phyloP scores from a whole-genome alignment of 2,888 invertebrate species.

The Esperia sulphurella region DNA sequence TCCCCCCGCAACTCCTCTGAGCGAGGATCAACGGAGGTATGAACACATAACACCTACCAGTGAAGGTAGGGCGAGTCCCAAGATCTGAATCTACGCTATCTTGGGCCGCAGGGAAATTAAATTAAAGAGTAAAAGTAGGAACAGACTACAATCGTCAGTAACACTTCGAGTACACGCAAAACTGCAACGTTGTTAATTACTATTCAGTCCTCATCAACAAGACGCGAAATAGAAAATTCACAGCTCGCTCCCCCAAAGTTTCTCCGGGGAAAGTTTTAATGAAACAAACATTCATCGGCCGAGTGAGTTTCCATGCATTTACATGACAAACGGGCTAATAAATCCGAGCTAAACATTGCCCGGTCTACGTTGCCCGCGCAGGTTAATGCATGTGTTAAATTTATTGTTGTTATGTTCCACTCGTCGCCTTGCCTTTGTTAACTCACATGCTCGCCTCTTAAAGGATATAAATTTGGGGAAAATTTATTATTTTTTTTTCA shows the following conservation, averaged over 20 bases:
- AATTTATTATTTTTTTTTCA: too few relatives aligned
- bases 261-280: conserved; percentile 2
- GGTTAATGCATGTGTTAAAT: background rate
- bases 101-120: too few relatives aligned
- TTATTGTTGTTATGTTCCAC: background rate
- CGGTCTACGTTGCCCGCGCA: background rate
- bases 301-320: background rate
- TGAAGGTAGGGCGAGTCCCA: too few relatives aligned
- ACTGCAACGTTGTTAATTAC: background rate
- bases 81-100: too few relatives aligned
- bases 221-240: background rate
- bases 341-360: background rate
- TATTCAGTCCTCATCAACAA: background rate
- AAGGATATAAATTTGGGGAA: too few relatives aligned
- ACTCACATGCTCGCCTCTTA: too few relatives aligned
- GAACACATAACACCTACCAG: too few relatives aligned
- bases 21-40: too few relatives aligned
- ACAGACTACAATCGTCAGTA: too few relatives aligned
- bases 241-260: background rate
- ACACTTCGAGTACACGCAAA: too few relatives aligned
- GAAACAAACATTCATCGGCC: conserved; percentile 1
- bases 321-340: conserved; percentile 4
- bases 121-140: too few relatives aligned
- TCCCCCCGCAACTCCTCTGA: too few relatives aligned
- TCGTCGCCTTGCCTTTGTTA: background rate